A percentile compares a stretch with the other conserved stretches of the same genome.
Evolutionary conservation across 2,797 vertebrate species (phyloP).

Genomic region (Eospalax fontanierii): DNA sequence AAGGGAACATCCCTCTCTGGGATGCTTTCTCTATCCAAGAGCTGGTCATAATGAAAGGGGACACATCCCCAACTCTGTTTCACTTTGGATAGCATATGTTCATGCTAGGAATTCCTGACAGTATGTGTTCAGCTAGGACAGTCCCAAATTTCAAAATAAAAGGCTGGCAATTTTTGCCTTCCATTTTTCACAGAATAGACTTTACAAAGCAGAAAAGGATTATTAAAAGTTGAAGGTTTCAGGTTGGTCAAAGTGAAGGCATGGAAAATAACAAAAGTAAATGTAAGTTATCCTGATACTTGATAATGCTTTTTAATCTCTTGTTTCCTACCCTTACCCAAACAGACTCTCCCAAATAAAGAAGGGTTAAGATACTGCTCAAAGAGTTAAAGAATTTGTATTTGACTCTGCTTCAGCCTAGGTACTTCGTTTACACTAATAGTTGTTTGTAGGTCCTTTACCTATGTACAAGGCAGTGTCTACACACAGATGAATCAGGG

Average conservation of each 20-base stretch:
- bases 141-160: neutral
- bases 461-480: neutral
- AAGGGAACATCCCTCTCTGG: neutral
- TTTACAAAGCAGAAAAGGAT: neutral
- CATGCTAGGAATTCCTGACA: too few species aligned
- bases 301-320: constrained; percentile 5
- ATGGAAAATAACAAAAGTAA: neutral
- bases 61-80: too few species aligned
- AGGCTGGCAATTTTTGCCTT: neutral
- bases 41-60: neutral
- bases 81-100: neutral
- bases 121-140: neutral
- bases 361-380: neutral
- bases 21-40: neutral
- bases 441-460: neutral
- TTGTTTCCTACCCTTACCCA: neutral
- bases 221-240: neutral
- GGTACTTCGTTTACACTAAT: neutral
- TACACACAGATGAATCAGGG: neutral
- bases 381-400: neutral
- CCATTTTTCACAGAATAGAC: neutral
- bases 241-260: neutral
- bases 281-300: neutral
- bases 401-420: neutral
- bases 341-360: neutral